These are phyloP conservation scores for Symphodus melops DNA, from an alignment of 2,113 vertebrate species.

Conservation along the genomic window DNA sequence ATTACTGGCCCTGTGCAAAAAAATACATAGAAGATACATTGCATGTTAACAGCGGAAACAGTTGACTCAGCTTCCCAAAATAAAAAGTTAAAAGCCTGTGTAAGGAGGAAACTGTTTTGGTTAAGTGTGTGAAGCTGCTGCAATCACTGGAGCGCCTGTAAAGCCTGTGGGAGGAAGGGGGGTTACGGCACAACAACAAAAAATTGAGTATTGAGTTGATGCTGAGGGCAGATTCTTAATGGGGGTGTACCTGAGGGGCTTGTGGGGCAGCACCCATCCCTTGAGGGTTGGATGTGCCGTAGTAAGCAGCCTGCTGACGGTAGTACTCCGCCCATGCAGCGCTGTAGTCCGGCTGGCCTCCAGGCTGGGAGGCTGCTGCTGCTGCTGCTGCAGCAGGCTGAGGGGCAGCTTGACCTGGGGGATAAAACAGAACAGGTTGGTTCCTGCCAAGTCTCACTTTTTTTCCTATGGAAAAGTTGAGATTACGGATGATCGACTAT, in stretches of 20 bases:
- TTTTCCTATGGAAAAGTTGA: background rate
- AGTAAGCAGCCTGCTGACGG: slow-evolving; percentile 97
- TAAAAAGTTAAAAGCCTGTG: slow-evolving; percentile 90
- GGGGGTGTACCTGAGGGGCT: slow-evolving; percentile 89
- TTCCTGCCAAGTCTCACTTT: no score
- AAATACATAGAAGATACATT: slow-evolving; percentile 99
- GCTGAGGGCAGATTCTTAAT: slow-evolving; percentile 52
- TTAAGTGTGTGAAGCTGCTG: slow-evolving; percentile 87
- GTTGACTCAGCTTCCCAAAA: slow-evolving; percentile 83
- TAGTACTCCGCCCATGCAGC: slow-evolving; percentile 99
- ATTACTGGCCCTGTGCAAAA: slow-evolving; percentile 99
- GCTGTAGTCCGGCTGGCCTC: slow-evolving; percentile 96
- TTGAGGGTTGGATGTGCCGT: slow-evolving; percentile 94
- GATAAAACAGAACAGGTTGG: background rate
- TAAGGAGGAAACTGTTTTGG: slow-evolving; percentile 86
- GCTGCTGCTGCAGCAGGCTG: slow-evolving; percentile 83
- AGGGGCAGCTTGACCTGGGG: slow-evolving; percentile 83
- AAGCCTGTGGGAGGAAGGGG: slow-evolving; percentile 86
- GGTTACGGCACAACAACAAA: slow-evolving; percentile 63
- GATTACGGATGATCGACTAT: background rate
- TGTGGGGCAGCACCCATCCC: slow-evolving; percentile 94
- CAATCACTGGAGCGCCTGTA: slow-evolving; percentile 88
- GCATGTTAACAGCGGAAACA: slow-evolving; percentile 97
- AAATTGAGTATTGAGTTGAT: slow-evolving; percentile 31
- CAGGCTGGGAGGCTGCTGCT: slow-evolving; percentile 87